These are phyloP conservation scores for Leptinotarsa juncta DNA, from an alignment of 2,888 invertebrate species.

Conservation along the genomic window DNA sequence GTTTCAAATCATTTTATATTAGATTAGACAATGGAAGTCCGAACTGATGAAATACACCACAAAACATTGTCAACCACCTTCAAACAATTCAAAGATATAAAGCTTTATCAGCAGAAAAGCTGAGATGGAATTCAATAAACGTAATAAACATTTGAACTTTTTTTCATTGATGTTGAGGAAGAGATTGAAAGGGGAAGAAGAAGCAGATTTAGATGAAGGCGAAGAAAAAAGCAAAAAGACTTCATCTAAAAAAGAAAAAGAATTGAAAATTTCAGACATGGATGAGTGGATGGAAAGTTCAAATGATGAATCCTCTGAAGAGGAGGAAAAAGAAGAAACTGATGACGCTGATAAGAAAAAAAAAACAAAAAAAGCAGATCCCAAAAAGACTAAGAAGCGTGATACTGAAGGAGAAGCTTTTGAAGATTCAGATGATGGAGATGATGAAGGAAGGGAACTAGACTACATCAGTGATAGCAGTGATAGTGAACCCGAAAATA, in stretches of 20 bases:
- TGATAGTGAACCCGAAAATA: slow-evolving; percentile 83
- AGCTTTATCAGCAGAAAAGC: slow-evolving; percentile 96
- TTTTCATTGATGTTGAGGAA: slow-evolving; percentile 95
- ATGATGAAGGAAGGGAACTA: slow-evolving; percentile 93
- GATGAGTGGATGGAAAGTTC: slow-evolving; percentile 90
- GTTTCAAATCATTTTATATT: too few relatives aligned
- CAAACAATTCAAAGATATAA: slow-evolving; percentile 93
- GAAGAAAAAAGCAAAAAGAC: slow-evolving; percentile 52
- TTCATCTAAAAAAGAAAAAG: slow-evolving; percentile 62
- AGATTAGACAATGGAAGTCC: too few relatives aligned
- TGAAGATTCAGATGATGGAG: slow-evolving; percentile 97
- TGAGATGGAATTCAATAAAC: slow-evolving; percentile 94
- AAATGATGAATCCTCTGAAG: slow-evolving; percentile 83
- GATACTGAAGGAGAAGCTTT: slow-evolving; percentile 90
- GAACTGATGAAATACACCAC: too few relatives aligned
- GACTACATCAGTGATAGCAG: slow-evolving; percentile 91
- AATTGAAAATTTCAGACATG: slow-evolving; percentile 91
- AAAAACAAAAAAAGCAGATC: slow-evolving; percentile 70
- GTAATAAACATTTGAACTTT: slow-evolving; percentile 95
- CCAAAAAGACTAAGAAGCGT: slow-evolving; percentile 76
- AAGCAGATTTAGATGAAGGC: slow-evolving; percentile 49
- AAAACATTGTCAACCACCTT: too few relatives aligned
- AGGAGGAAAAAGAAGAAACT: slow-evolving; percentile 77
- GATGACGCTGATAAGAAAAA: slow-evolving; percentile 71
- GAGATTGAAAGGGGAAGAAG: slow-evolving; percentile 73